phyloP scores from a whole-genome alignment of 2,888 invertebrate species.

The Ischnus inquisitorius region DNA sequence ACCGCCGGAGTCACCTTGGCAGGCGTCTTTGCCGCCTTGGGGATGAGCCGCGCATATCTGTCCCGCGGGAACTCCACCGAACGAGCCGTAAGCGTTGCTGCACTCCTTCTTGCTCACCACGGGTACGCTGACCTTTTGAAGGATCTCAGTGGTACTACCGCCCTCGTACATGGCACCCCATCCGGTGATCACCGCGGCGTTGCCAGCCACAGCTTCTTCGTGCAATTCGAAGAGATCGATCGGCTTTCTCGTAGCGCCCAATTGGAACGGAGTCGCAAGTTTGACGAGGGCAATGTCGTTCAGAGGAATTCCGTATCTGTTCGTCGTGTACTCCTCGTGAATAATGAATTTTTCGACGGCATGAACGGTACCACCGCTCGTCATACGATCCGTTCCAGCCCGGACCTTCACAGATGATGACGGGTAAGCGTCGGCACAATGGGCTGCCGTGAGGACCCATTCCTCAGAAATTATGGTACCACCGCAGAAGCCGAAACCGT shows the following conservation, averaged over 20 bases:
- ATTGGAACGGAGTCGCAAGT: constrained; percentile 85
- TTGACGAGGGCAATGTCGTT: constrained; percentile 87
- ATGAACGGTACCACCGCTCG: constrained; percentile 86
- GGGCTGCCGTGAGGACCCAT: constrained; percentile 87
- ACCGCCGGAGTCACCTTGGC: constrained; percentile 79
- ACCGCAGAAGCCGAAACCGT: constrained; percentile 87
- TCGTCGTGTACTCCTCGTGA: constrained; percentile 86
- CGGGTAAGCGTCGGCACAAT: constrained; percentile 85
- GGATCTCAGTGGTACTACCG: constrained; percentile 73
- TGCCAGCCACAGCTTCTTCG: constrained; percentile 72
- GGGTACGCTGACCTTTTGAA: constrained; percentile 87
- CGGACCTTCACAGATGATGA: constrained; percentile 82
- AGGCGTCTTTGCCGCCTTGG: constrained; percentile 86
- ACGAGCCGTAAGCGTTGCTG: constrained; percentile 84
- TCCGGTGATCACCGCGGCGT: constrained; percentile 73
- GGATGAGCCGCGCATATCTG: constrained; percentile 88
- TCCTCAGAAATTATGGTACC: constrained; percentile 86
- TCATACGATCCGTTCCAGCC: constrained; percentile 84
- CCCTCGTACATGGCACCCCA: constrained; percentile 75
- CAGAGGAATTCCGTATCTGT: constrained; percentile 74
- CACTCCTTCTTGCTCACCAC: constrained; percentile 86
- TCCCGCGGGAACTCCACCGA: constrained; percentile 79
- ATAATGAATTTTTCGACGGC: constrained; percentile 84
- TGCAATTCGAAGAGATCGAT: constrained; percentile 85
- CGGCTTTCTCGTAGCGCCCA: constrained; percentile 85